Evolutionary conservation across 2,888 invertebrate genomes (phyloP).

Genomic region (Argyra leucocephala): DNA sequence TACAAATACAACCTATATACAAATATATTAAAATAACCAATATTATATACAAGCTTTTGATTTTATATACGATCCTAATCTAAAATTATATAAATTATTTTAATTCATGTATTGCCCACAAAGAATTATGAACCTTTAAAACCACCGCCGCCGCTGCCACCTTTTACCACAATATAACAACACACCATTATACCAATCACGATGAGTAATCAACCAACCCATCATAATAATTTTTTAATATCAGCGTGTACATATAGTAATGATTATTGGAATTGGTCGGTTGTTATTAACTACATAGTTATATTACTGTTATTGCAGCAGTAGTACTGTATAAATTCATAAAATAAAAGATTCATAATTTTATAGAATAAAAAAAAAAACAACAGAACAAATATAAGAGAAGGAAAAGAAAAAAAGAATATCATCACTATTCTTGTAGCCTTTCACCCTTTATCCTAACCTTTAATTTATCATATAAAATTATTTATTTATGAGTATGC

Average conservation of each 20-base stretch:
- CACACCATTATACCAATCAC: too few relatives aligned
- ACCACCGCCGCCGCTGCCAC: too few relatives aligned
- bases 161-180: too few relatives aligned
- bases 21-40: too few relatives aligned
- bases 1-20: too few relatives aligned
- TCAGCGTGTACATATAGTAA: too few relatives aligned
- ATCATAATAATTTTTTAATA: too few relatives aligned
- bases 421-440: neutral
- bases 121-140: neutral
- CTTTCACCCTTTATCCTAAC: neutral
- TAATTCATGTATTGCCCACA: neutral
- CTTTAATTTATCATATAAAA: constrained; percentile 1
- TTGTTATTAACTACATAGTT: too few relatives aligned
- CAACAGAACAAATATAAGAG: neutral
- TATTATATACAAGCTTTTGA: too few relatives aligned
- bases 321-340: neutral
- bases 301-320: too few relatives aligned
- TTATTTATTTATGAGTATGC: neutral
- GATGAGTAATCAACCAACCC: too few relatives aligned
- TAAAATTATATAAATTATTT: neutral
- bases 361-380: neutral
- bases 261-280: too few relatives aligned
- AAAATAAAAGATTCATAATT: neutral
- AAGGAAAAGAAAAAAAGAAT: neutral
- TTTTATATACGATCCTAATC: neutral